Conservation (phyloP, 1,140 invertebrate species). For the Hylaeus volcanicus region DNA sequence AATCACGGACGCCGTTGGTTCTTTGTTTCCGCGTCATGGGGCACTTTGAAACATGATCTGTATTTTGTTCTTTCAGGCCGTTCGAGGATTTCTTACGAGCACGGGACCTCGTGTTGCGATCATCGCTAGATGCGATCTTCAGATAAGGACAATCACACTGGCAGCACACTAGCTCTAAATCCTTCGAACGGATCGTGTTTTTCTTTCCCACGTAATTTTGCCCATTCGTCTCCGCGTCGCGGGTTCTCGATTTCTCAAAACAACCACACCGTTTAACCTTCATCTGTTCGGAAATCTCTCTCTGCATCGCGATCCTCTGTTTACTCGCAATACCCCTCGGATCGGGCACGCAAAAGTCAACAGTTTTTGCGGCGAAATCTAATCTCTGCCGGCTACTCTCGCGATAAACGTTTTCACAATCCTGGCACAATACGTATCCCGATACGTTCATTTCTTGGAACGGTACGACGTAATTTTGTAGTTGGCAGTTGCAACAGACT, state of each 20-base stretch:
- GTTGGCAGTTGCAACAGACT: background rate
- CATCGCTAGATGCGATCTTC: background rate
- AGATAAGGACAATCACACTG: conserved; percentile 33
- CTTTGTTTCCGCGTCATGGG: background rate
- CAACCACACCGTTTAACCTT: background rate
- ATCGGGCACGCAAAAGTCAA: background rate
- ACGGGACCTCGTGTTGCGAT: background rate
- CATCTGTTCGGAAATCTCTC: background rate
- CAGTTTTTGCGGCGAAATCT: background rate
- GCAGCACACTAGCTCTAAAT: conserved; percentile 30
- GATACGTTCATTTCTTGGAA: background rate
- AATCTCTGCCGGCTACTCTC: background rate
- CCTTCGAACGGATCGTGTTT: background rate
- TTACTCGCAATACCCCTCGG: background rate
- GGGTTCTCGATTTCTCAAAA: background rate
- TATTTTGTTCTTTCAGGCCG: background rate
- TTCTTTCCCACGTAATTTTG: no score
- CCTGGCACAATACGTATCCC: background rate
- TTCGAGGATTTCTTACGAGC: background rate
- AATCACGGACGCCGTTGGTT: background rate
- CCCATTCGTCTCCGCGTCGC: background rate
- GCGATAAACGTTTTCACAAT: conserved; percentile 18
- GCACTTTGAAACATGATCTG: background rate
- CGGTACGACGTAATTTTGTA: background rate
- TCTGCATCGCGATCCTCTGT: no score